Conservation (phyloP, 2,113 vertebrate genomes). For the Mobula birostris region DNA sequence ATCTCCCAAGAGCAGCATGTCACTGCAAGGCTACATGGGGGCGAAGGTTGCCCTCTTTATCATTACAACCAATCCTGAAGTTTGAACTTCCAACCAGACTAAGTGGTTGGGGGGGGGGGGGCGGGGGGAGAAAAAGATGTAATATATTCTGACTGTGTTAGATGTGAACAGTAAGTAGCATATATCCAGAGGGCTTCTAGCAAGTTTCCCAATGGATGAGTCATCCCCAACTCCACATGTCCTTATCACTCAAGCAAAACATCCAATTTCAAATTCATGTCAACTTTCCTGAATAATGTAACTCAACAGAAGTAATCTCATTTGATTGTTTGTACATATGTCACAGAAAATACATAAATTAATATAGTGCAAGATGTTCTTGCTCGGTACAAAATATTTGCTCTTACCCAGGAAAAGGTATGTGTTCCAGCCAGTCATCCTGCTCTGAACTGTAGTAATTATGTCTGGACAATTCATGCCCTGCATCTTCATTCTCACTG, state of each 20-base stretch:
- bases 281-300: background rate
- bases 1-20: background rate
- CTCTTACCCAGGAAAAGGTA: constrained; percentile 86
- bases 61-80: background rate
- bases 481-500: constrained; percentile 86
- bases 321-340: background rate
- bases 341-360: background rate
- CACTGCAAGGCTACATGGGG: background rate
- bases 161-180: background rate
- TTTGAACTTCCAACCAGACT: background rate
- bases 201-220: background rate
- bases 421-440: constrained; percentile 89
- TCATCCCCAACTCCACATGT: no score
- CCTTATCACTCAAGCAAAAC: background rate
- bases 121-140: no score
- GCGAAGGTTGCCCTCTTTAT: background rate
- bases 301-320: background rate
- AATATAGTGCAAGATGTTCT: background rate
- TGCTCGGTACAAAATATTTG: background rate
- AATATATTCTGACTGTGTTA: background rate
- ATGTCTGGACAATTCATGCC: constrained; percentile 59
- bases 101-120: no score
- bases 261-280: background rate
- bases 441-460: constrained; percentile 67
- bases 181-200: no score